Evolutionary conservation across 2,797 vertebrate species (phyloP), one percentile per base, ranked within the genome.

Genomic region (Helarctos malayanus): DNA sequence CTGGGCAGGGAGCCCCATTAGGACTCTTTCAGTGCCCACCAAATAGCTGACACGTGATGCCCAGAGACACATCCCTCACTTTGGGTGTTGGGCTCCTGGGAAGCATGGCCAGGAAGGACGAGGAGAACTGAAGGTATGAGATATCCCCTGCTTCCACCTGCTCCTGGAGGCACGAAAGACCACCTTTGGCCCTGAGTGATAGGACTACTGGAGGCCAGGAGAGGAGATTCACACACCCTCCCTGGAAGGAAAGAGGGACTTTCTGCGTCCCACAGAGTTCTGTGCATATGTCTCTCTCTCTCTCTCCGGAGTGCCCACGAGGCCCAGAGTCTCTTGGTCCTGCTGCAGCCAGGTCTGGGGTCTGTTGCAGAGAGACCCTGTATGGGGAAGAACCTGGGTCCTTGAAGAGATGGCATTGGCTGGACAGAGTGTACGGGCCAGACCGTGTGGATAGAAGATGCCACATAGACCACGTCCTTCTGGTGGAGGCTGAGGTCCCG

Each of bases 381-480:
- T 38, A 13, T 38, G 45, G 29, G 35, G 16, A 92, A 32, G 12
- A 47, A 13, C 3, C 59, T 23, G 35, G 29, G 41, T 52, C 38
- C n/a, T 14, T 2, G 38, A 47, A 56, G 16, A 35, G 0, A 78
- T 38, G 47, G 7, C 5, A 15, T 35, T 49, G 68, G 14, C 14
- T 71, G n/a, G 12, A 29, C 21, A 15, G 7, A 38, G 29, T 3
- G 12, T 29, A 27, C 7, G 56, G 23, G 49, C 8, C 41, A 16
- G 16, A 59, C 5, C 4, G 59, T 29, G 27, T 29, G 11, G 59
- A 61, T 61, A 21, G 19, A 49, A 47, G 21, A n/a, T 69, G 1
- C 12, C 1, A 1, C 15, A 0, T 25, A 35, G 16, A 38, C 54
- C 1, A 0, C 4, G 12, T 14, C 49, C 56, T 56, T 57, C 25